Conservation (phyloP, 2,113 vertebrate species). For the Phrynosoma platyrhinos region DNA sequence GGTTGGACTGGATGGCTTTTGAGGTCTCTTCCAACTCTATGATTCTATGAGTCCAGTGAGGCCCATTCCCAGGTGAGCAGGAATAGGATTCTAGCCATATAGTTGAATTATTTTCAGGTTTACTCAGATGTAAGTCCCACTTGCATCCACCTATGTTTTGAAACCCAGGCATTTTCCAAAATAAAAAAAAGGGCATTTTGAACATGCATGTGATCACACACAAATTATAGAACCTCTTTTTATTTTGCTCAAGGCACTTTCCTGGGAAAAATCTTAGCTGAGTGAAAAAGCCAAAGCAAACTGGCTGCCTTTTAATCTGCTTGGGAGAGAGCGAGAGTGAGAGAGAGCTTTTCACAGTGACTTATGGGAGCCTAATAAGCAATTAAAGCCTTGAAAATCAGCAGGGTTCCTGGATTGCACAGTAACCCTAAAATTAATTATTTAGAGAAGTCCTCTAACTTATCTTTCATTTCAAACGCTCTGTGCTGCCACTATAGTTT, state of each 20-base stretch:
- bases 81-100: neutral
- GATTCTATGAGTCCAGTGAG: neutral
- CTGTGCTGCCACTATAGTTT: conserved; percentile 55
- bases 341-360: conserved; percentile 50
- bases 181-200: neutral
- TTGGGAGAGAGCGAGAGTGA: neutral
- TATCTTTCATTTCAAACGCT: conserved; percentile 66
- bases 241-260: conserved; percentile 34
- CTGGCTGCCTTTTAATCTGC: conserved; percentile 37
- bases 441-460: conserved; percentile 63
- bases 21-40: no score
- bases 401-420: conserved; percentile 46
- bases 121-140: no score
- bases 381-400: conserved; percentile 72
- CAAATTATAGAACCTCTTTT: neutral
- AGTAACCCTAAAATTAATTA: conserved; percentile 71
- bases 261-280: conserved; percentile 43
- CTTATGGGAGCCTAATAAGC: conserved; percentile 73
- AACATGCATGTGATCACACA: neutral
- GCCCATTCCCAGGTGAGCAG: neutral
- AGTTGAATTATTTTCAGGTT: neutral
- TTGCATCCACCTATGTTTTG: no score
- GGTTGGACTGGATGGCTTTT: no score
- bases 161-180: conserved; percentile 4
- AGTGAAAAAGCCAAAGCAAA: conserved; percentile 1